Base-by-base conservation (phyloP, 2,888 invertebrate species). In the Machimus rusticus region DNA sequence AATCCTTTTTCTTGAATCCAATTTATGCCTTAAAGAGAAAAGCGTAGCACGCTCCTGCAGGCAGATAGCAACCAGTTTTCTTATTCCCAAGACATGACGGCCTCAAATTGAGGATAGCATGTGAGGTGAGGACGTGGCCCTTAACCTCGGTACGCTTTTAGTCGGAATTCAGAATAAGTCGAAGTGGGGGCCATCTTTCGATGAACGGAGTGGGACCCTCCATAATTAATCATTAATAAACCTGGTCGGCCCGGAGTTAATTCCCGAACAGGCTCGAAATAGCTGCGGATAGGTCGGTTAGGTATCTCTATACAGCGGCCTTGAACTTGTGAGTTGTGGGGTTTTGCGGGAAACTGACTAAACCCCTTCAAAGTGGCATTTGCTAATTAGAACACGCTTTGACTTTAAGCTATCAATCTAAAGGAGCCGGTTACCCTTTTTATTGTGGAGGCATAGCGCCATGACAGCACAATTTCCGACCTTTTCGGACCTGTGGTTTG, bases 181-280 rank as follows among this genome's bases (percentile, higher is more conserved):
- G 66, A 9, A 23, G 57, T 28, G 0, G 23, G 37, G 79, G 6
- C 28, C 74, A 74, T 84, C 43, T 31, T 66, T 66, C 31, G 74
- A 74, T 43, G 74, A 85, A 31, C n/a, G 39, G 28, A 46, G 16
- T 23, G 74, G 23, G 66, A 43, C 46, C 12, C 23, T 46, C n/a
- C 74, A 46, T 46, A 85, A 85, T 85, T 85, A 85, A 85, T 85
- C 85, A 85, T 85, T 85, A 85, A 85, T 85, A 85, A 85, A 85
- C 43, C 74, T 74, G 16, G 19, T 31, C 23, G 74, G 43, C 46
- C 23, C 3, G 16, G 12, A 28, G 46, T 79, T 55, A 51, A 79
- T 79, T 31, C 79, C 31, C 31, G 16, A 51, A 31, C 79, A 31
- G 31, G 43, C 46, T 51, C 51, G 46, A 51, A 79, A 79, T 79